These are phyloP conservation scores for Gryon sp. DNA, from an alignment of 1,140 invertebrate species.

Conservation along the genomic window DNA sequence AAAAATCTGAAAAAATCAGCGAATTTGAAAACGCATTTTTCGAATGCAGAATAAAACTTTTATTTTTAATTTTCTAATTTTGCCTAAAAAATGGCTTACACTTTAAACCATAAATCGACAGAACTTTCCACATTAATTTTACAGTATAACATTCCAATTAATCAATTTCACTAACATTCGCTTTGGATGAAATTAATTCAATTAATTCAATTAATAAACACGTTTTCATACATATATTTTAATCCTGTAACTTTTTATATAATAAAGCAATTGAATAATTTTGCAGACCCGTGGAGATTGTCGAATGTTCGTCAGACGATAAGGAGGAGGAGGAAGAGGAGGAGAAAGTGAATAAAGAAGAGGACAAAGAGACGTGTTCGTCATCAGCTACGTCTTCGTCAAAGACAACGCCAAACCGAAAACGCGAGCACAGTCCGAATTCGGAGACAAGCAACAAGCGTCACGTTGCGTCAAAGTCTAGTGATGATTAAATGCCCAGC, in stretches of 20 bases:
- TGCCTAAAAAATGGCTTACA: too few relatives aligned
- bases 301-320: constrained; percentile 45
- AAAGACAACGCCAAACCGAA: constrained; percentile 55
- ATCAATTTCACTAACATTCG: too few relatives aligned
- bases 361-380: background rate
- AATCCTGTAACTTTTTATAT: too few relatives aligned
- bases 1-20: too few relatives aligned
- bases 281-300: constrained; percentile 43
- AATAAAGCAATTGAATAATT: constrained; percentile 4
- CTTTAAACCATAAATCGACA: too few relatives aligned
- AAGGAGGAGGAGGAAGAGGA: constrained; percentile 16
- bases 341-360: constrained; percentile 18
- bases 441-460: constrained; percentile 69
- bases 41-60: too few relatives aligned
- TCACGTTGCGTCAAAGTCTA: constrained; percentile 62
- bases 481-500: constrained; percentile 60
- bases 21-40: too few relatives aligned
- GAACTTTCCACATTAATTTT: too few relatives aligned
- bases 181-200: too few relatives aligned
- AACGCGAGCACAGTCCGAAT: constrained; percentile 73
- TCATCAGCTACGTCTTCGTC: background rate
- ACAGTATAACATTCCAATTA: too few relatives aligned
- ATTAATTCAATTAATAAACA: constrained; percentile 1
- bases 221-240: too few relatives aligned
- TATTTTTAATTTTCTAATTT: too few relatives aligned